These are phyloP conservation scores for Peromyscus maniculatus DNA, from an alignment of 2,113 vertebrate genomes.

Conservation along the genomic window DNA sequence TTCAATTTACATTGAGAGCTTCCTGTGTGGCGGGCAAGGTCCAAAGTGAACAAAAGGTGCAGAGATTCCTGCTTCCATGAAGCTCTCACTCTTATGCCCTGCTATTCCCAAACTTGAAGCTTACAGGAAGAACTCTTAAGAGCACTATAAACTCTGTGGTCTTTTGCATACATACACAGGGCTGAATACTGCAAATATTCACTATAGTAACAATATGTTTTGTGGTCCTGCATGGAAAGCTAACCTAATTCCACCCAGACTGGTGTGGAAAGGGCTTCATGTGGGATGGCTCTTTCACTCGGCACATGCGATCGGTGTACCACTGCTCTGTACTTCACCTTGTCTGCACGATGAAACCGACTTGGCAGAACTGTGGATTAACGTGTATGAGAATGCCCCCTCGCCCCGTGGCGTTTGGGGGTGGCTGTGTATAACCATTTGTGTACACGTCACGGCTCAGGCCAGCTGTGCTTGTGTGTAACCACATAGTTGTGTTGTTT, in stretches of 20 bases:
- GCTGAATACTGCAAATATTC: neutral
- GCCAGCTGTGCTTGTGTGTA: neutral
- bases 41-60: neutral
- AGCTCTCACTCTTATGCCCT: neutral
- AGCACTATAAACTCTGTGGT: neutral
- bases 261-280: neutral
- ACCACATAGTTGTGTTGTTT: neutral
- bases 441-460: neutral
- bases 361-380: neutral
- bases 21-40: neutral
- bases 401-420: neutral
- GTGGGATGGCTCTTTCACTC: neutral
- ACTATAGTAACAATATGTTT: neutral
- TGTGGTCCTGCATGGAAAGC: neutral
- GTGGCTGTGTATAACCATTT: neutral
- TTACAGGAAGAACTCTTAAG: neutral
- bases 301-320: neutral
- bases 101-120: neutral
- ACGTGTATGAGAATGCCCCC: neutral
- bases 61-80: neutral
- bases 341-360: neutral
- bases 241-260: neutral
- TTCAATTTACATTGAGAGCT: neutral
- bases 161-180: neutral
- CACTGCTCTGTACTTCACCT: neutral